Percentiles rank a stretch among this genome's conserved stretches.
Evolutionary conservation across 2,888 invertebrate genomes (phyloP).

Genomic region (Agriopis marginaria): DNA sequence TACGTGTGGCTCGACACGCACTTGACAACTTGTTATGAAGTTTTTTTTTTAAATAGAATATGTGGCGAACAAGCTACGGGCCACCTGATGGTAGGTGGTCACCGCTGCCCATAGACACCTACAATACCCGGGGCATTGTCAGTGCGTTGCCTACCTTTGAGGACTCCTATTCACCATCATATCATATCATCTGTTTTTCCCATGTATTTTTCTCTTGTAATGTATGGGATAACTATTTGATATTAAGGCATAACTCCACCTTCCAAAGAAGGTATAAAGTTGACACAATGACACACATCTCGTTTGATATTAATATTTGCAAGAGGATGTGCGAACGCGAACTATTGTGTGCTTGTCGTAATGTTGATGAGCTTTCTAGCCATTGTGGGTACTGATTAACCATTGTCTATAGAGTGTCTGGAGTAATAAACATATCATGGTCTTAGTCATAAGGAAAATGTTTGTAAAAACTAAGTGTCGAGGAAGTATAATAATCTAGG

Average conservation of each 20-base stretch:
- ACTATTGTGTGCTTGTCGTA: slow-evolving; percentile 21
- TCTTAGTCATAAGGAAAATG: slow-evolving; percentile 26
- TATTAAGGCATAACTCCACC: neutral
- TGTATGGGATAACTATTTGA: neutral
- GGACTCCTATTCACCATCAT: too few relatives aligned
- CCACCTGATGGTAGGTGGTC: too few relatives aligned
- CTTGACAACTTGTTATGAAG: too few relatives aligned
- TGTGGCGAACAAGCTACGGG: too few relatives aligned
- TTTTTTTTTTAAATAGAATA: too few relatives aligned
- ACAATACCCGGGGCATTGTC: too few relatives aligned
- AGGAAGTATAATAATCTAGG: neutral
- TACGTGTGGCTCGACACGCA: too few relatives aligned
- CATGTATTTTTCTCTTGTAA: too few relatives aligned
- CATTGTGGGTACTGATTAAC: slow-evolving; percentile 33
- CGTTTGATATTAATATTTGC: slow-evolving; percentile 8
- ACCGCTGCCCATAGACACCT: too few relatives aligned
- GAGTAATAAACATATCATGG: slow-evolving; percentile 5
- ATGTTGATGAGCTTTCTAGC: slow-evolving; percentile 42
- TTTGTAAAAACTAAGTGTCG: neutral
- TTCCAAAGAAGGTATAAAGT: neutral
- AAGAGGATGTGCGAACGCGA: slow-evolving; percentile 30
- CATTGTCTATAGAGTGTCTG: slow-evolving; percentile 28
- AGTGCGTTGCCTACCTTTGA: too few relatives aligned
- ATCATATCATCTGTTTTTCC: too few relatives aligned
- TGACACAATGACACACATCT: slow-evolving; percentile 17